Evolutionary conservation across 1,140 invertebrate species (phyloP).

Genomic region (Helicoverpa armigera): DNA sequence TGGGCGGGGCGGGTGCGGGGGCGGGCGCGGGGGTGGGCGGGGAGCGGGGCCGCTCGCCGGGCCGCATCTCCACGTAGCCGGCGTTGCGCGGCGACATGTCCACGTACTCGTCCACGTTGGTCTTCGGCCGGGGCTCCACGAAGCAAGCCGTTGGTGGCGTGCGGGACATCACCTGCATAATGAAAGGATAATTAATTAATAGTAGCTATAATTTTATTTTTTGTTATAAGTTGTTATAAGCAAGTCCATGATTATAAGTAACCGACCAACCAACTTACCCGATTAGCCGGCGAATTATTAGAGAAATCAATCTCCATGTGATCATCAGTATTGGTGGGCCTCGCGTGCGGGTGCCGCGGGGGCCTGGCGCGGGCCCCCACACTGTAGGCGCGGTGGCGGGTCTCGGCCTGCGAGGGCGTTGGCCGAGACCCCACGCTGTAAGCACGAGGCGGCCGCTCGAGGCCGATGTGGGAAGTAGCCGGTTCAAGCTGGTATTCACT

Average conservation of each 20-base stretch:
- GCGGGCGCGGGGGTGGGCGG: constrained; percentile 30
- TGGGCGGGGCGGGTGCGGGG: constrained; percentile 46
- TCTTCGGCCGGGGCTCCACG: constrained; percentile 53
- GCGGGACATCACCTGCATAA: constrained; percentile 51
- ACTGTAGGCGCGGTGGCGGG: constrained; percentile 69
- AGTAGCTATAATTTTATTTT: no score
- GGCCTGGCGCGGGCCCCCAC: constrained; percentile 67
- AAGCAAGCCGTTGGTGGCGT: constrained; percentile 65
- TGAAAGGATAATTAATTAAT: not conserved
- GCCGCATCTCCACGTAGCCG: constrained; percentile 73
- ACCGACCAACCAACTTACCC: no score
- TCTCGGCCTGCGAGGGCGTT: constrained; percentile 69
- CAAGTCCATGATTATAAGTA: no score
- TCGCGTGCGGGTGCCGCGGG: constrained; percentile 82
- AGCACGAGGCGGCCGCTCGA: constrained; percentile 90
- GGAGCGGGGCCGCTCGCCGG: constrained; percentile 55
- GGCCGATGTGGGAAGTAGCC: constrained; percentile 73
- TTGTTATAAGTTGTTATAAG: no score
- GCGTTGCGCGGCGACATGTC: constrained; percentile 72
- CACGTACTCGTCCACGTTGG: constrained; percentile 75
- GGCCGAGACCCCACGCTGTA: constrained; percentile 95
- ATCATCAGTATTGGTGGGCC: constrained; percentile 89
- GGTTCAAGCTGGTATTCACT: constrained; percentile 79
- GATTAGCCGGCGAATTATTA: constrained; percentile 77
- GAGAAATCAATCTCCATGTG: constrained; percentile 94